Evolutionary conservation across 2,113 vertebrate species (phyloP).

Genomic region (Cromileptes altivelis): DNA sequence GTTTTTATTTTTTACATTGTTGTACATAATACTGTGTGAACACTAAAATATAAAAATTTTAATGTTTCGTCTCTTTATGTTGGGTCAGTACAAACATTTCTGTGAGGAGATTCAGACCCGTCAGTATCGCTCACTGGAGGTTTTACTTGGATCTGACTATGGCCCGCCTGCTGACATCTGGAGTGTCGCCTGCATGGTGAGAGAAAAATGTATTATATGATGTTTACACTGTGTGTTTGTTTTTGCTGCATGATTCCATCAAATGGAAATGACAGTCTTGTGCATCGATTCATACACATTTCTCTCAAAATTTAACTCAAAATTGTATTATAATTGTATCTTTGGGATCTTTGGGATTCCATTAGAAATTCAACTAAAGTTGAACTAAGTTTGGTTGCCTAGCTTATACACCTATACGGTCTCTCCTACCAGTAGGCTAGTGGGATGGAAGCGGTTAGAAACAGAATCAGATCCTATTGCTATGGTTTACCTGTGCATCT

Average conservation of each 20-base stretch:
- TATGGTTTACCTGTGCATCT: too few species aligned
- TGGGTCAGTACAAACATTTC: conserved; percentile 90
- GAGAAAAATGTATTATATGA: conserved; percentile 3
- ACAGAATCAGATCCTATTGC: too few species aligned
- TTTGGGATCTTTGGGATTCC: neutral
- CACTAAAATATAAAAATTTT: too few species aligned
- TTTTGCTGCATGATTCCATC: neutral
- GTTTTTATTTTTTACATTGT: too few species aligned
- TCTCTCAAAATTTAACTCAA: neutral
- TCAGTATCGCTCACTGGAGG: conserved; percentile 90
- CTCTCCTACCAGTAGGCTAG: too few species aligned
- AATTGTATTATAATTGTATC: neutral
- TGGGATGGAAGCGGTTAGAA: too few species aligned
- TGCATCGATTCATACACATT: neutral
- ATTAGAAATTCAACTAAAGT: too few species aligned
- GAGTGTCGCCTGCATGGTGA: conserved; percentile 91
- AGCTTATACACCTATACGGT: too few species aligned
- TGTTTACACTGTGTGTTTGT: neutral
- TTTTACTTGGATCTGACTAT: conserved; percentile 89
- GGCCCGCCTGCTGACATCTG: conserved; percentile 90
- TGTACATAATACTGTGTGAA: too few species aligned
- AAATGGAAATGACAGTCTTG: neutral
- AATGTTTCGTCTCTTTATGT: conserved; percentile 9
- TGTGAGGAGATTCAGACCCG: conserved; percentile 92
- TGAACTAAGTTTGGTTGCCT: too few species aligned